Evolutionary conservation across 2,113 vertebrate species (phyloP).

Genomic region (Meriones unguiculatus): DNA sequence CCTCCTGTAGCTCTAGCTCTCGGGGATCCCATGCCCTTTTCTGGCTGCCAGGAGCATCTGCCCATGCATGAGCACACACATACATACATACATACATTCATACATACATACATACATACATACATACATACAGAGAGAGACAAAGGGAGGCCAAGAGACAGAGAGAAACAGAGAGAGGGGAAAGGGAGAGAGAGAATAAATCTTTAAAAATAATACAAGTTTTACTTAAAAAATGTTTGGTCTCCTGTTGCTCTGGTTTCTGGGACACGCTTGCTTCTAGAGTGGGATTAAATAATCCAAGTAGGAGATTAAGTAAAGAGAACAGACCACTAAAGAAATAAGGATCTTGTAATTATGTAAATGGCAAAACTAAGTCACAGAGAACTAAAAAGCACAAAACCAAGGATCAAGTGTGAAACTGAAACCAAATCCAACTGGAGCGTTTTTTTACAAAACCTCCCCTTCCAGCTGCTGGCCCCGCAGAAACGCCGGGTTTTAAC

Average conservation of each 20-base stretch:
- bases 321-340: slow-evolving; percentile 25
- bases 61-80: not conserved
- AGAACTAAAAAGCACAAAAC: slow-evolving; percentile 21
- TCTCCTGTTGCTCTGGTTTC: slow-evolving; percentile 38
- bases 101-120: not conserved
- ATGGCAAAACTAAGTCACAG: not conserved
- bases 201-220: not conserved
- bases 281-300: slow-evolving; percentile 45
- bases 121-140: not conserved
- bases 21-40: not conserved
- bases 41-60: not conserved
- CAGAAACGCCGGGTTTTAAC: slow-evolving; percentile 9
- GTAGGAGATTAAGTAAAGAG: slow-evolving; percentile 53
- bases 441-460: not conserved
- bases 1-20: not conserved
- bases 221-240: slow-evolving; percentile 18
- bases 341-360: not conserved
- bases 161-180: not conserved
- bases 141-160: not conserved
- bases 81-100: not conserved
- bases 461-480: not conserved
- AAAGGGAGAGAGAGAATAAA: not conserved
- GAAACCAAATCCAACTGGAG: not conserved
- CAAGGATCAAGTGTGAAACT: not conserved
- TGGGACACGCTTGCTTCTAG: not conserved